A percentile compares a stretch with the other conserved stretches of the same genome.
phyloP scores from a whole-genome alignment of 2,888 invertebrate genomes.

The Carpatolechia fugitivella region DNA sequence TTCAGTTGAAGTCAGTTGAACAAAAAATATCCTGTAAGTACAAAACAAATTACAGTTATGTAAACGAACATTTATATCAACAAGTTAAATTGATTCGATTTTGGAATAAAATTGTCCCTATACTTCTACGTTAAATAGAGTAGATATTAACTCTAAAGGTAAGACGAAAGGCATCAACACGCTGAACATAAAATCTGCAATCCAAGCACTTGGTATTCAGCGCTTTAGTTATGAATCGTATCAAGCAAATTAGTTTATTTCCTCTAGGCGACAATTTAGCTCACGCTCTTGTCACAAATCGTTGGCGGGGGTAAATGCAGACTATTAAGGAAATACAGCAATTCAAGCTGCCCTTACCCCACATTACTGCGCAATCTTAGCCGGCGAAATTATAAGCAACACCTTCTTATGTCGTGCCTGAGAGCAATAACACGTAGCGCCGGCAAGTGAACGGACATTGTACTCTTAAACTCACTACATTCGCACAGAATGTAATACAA shows the following conservation, averaged over 20 bases:
- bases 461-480: conserved; percentile 31
- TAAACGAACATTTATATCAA: too few relatives aligned
- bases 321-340: conserved; percentile 79
- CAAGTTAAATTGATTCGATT: too few relatives aligned
- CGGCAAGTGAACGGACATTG: conserved; percentile 42
- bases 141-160: too few relatives aligned
- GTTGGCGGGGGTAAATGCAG: conserved; percentile 76
- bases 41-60: too few relatives aligned
- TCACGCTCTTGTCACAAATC: conserved; percentile 77
- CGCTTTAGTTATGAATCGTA: conserved; percentile 59
- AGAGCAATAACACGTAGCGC: conserved; percentile 58
- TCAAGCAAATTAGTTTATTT: conserved; percentile 78
- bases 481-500: neutral
- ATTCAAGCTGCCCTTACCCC: conserved; percentile 74
- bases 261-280: conserved; percentile 75
- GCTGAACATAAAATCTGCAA: conserved; percentile 3
- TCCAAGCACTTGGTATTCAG: conserved; percentile 39
- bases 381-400: conserved; percentile 75
- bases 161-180: too few relatives aligned
- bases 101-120: too few relatives aligned
- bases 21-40: too few relatives aligned
- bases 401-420: conserved; percentile 70
- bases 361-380: conserved; percentile 75
- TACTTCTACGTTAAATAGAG: too few relatives aligned
- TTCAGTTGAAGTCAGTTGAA: too few relatives aligned